phyloP scores from a whole-genome alignment of 1,140 invertebrate genomes.

The Capitella teleta region DNA sequence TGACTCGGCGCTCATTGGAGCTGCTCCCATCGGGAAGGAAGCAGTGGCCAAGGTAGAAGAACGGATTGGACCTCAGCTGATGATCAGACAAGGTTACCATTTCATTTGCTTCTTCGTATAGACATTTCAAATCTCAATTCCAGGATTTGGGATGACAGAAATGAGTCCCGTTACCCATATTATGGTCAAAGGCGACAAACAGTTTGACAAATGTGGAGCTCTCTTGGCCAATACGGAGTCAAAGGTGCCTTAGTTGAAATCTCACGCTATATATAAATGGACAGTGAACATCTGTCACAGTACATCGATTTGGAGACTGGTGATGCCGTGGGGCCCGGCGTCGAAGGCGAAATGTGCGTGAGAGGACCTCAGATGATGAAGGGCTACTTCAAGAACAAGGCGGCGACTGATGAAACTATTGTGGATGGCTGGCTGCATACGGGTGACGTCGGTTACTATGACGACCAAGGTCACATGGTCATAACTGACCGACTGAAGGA shows the following conservation, averaged over 20 bases:
- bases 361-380: constrained; percentile 67
- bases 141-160: constrained; percentile 11
- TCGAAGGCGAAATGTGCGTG: constrained; percentile 53
- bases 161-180: constrained; percentile 7
- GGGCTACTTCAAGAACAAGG: constrained; percentile 63
- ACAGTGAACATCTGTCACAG: constrained; percentile 16
- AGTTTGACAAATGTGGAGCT: constrained; percentile 2
- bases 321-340: neutral
- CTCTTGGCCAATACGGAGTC: constrained; percentile 5
- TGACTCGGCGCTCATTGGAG: constrained; percentile 51
- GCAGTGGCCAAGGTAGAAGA: constrained; percentile 32
- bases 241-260: constrained; percentile 6
- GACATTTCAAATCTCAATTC: neutral
- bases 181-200: neutral
- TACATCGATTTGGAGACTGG: constrained; percentile 19
- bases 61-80: constrained; percentile 1
- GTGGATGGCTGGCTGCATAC: constrained; percentile 88
- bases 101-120: neutral
- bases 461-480: constrained; percentile 22
- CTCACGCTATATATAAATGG: neutral
- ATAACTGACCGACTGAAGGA: constrained; percentile 29
- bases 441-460: constrained; percentile 44
- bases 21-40: constrained; percentile 58
- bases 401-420: constrained; percentile 75
- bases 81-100: neutral